phyloP scores from a whole-genome alignment of 2,888 invertebrate genomes.

The Xanthia icteritia region DNA sequence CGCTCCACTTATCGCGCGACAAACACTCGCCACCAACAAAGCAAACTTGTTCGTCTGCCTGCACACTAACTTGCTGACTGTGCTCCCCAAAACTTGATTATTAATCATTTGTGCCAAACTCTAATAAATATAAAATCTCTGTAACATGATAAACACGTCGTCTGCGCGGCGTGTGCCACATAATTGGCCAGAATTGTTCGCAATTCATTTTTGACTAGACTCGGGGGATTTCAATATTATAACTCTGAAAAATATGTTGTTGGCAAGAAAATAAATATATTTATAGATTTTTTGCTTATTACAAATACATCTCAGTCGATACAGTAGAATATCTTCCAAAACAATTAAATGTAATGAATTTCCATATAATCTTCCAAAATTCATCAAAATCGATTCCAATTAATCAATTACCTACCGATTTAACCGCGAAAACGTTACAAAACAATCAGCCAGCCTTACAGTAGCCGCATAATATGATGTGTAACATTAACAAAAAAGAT shows the following conservation, averaged over 20 bases:
- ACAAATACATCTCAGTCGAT: background rate
- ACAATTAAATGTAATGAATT: background rate
- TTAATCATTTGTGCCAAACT: constrained; percentile 10
- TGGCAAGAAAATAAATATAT: background rate
- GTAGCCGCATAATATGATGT: no score
- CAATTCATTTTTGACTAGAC: background rate
- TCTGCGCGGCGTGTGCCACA: background rate
- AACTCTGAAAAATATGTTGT: constrained; percentile 1
- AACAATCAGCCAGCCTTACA: no score
- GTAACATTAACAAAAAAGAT: no score
- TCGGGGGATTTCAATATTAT: background rate
- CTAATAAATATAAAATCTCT: background rate
- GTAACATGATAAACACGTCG: background rate
- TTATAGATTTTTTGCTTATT: background rate
- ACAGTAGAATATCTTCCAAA: background rate
- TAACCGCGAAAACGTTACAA: background rate
- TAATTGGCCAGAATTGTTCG: background rate
- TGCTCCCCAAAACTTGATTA: constrained; percentile 5
- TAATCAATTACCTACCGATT: background rate
- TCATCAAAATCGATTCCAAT: background rate
- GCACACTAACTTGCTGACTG: constrained; percentile 3
- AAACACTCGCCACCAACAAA: background rate
- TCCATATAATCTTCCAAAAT: background rate
- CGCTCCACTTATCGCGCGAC: constrained; percentile 14
- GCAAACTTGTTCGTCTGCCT: background rate